Evolutionary conservation across 2,888 invertebrate species (phyloP), one percentile per base, ranked within the genome.

Genomic region (Magallana nippona): DNA sequence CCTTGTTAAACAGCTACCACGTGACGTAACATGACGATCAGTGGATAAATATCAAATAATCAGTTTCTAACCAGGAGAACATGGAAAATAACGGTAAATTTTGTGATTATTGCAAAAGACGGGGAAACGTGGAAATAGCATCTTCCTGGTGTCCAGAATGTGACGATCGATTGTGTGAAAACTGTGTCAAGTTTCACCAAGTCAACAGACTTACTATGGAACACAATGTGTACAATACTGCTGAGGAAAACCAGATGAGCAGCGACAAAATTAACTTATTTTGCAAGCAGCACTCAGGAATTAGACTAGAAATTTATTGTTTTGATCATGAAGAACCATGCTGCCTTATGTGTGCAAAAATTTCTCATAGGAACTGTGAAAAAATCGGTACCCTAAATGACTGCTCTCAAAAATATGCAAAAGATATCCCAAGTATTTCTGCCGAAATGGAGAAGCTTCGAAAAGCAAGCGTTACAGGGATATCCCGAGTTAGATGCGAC

Each of bases 361-460:
- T 80, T 10, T n/a, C 19, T 22, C 80, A 80, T 10, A 56, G 80
- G n/a, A 80, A 80, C 5, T 80, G 80, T 17, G 80, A 80, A 56
- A 80, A 58, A n/a, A 58, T 80, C 27, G 17, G 32, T 1, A 71
- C 15, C 8, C 3, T 71, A 5, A 17, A 71, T 1, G 71, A 71
- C 5, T 71, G 71, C 17, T 32, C 71, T 17, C 27, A 22, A 32
- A 3, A 71, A 5, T 27, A 15, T 27, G 32, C 32, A 13, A 13
- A 63, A 13, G 13, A 71, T 13, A 13, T 71, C 5, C 71, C 27
- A 71, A 22, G 13, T 1, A 22, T 71, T 22, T 15, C 2, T 3
- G 13, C 2, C 13, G 13, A 71, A 32, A 27, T 32, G 15, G 27
- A 13, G 5, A 17, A 71, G 13, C 32, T 71, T 15, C 15, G 1